Evolutionary conservation across 1,140 invertebrate genomes (phyloP).

Genomic region (Aphis craccivora): DNA sequence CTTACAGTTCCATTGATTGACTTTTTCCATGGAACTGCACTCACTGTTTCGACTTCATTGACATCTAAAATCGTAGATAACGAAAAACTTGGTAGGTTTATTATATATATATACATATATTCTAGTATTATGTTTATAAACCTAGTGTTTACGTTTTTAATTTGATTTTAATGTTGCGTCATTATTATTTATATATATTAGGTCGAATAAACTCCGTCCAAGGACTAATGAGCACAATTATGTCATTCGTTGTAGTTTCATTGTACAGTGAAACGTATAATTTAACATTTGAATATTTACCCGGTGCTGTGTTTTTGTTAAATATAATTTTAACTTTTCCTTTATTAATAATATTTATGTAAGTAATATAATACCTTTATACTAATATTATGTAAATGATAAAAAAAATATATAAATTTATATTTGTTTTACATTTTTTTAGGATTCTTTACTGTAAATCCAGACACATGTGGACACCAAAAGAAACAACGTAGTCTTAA

Average conservation of each 20-base stretch:
- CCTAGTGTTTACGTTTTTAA: not conserved
- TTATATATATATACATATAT: not conserved
- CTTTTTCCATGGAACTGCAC: slow-evolving; percentile 56
- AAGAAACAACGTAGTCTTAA: not conserved
- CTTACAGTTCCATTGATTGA: slow-evolving; percentile 44
- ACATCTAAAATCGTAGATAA: slow-evolving; percentile 59
- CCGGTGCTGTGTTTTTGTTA: slow-evolving; percentile 58
- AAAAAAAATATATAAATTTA: not conserved
- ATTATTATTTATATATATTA: not conserved
- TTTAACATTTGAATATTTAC: slow-evolving; percentile 49
- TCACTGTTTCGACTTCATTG: slow-evolving; percentile 57
- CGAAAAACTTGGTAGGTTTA: slow-evolving; percentile 55
- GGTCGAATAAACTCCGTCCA: slow-evolving; percentile 26
- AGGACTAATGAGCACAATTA: not conserved
- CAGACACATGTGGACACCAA: not conserved
- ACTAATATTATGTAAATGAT: not conserved
- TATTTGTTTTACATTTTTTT: not conserved
- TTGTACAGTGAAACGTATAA: slow-evolving; percentile 59
- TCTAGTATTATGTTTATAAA: too few species aligned
- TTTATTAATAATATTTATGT: not conserved
- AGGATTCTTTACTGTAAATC: slow-evolving; percentile 12
- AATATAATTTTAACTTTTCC: slow-evolving; percentile 51
- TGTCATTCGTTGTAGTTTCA: slow-evolving; percentile 21
- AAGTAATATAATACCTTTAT: not conserved
- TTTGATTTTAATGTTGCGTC: not conserved